Conservation (phyloP, 2,888 invertebrate species). For the Myopa testacea region DNA sequence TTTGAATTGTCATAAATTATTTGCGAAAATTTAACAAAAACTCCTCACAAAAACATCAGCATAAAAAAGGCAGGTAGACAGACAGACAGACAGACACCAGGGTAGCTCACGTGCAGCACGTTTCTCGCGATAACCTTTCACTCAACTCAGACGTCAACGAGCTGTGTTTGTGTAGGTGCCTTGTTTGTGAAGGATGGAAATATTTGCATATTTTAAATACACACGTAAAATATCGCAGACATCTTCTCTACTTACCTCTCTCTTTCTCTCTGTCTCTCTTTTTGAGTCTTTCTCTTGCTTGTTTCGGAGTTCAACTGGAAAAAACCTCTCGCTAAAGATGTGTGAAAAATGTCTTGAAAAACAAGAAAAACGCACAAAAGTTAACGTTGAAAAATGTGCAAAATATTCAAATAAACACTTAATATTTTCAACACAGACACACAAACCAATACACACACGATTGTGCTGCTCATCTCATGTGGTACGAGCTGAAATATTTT, state of each 20-base stretch:
- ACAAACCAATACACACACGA: conserved; percentile 2
- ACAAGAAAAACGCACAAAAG: not conserved
- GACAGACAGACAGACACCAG: too few species aligned
- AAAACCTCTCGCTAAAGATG: not conserved
- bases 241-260: too few species aligned
- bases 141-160: not conserved
- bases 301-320: too few species aligned
- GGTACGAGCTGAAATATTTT: not conserved
- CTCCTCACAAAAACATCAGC: too few species aligned
- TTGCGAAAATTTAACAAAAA: too few species aligned
- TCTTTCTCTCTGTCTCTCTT: too few species aligned
- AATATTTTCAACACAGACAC: conserved; percentile 33
- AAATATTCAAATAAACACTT: conserved; percentile 56
- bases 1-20: too few species aligned
- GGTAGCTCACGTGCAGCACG: too few species aligned
- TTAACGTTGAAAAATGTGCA: conserved; percentile 56
- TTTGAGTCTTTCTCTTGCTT: too few species aligned
- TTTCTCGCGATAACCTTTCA: not conserved
- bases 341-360: not conserved
- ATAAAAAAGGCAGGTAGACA: too few species aligned
- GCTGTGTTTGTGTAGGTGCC: too few species aligned
- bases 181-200: not conserved
- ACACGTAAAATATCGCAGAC: not conserved
- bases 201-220: not conserved
- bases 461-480: too few species aligned